phyloP scores from a whole-genome alignment of 2,113 vertebrate genomes.

The zebrafish (Danio rerio) region DNA sequence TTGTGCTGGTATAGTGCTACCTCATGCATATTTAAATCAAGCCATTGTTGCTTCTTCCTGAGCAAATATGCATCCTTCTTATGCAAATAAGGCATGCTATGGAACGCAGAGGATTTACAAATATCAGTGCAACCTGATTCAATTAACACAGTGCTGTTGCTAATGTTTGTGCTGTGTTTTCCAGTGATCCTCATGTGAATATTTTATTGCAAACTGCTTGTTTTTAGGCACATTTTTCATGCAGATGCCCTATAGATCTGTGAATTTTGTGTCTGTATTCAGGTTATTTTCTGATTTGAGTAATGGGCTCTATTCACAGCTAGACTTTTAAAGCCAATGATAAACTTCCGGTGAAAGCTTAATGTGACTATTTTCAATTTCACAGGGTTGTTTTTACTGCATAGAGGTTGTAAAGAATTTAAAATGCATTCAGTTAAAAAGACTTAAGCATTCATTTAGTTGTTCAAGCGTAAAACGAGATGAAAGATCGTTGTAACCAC shows the following conservation, averaged over 20 bases:
- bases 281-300: not conserved
- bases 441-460: no score
- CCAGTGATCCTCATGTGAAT: not conserved
- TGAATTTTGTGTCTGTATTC: not conserved
- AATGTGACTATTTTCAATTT: no score
- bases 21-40: slow-evolving; percentile 15
- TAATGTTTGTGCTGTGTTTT: not conserved
- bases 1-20: not conserved
- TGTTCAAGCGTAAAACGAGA: no score
- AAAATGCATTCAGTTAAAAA: no score
- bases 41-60: slow-evolving; percentile 11
- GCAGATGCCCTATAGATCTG: not conserved
- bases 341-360: no score
- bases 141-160: slow-evolving; percentile 7
- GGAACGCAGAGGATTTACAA: not conserved
- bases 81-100: slow-evolving; percentile 15
- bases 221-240: not conserved
- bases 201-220: not conserved
- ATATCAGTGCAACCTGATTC: not conserved
- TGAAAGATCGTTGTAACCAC: no score
- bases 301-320: no score
- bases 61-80: slow-evolving; percentile 2
- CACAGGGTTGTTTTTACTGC: no score
- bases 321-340: no score
- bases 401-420: no score